phyloP scores from a whole-genome alignment of 2,888 invertebrate species.

The Erpobdella octoculata region DNA sequence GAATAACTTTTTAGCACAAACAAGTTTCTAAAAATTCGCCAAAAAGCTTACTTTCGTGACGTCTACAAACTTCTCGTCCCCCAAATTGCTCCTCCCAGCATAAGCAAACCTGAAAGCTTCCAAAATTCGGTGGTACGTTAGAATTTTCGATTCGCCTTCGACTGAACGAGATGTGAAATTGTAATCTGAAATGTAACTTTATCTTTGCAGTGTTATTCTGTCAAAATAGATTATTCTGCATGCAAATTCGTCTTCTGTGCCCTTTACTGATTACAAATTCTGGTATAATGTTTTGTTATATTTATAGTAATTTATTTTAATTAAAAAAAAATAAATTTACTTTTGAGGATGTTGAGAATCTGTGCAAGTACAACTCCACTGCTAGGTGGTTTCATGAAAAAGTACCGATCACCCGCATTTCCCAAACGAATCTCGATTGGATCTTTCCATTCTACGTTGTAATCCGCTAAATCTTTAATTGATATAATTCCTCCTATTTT shows the following conservation, averaged over 20 bases:
- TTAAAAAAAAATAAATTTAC: slow-evolving; percentile 28
- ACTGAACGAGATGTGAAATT: slow-evolving; percentile 14
- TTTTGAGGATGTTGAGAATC: slow-evolving; percentile 32
- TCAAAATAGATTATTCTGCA: too few relatives aligned
- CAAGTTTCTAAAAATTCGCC: too few relatives aligned
- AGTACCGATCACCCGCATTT: background rate
- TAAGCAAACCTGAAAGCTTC: slow-evolving; percentile 88
- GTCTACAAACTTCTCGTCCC: slow-evolving; percentile 59
- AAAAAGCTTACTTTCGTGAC: slow-evolving; percentile 30
- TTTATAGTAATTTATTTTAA: too few relatives aligned
- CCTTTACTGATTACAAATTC: too few relatives aligned
- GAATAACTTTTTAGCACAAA: too few relatives aligned
- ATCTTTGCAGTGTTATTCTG: too few relatives aligned
- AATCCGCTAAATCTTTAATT: slow-evolving; percentile 24
- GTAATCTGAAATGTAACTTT: slow-evolving; percentile 31
- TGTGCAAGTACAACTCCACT: slow-evolving; percentile 31
- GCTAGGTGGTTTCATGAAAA: slow-evolving; percentile 26
- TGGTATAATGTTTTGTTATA: too few relatives aligned
- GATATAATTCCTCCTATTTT: slow-evolving; percentile 29
- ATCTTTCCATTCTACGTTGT: slow-evolving; percentile 8
- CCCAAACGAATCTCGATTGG: slow-evolving; percentile 13
- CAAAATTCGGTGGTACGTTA: slow-evolving; percentile 72
- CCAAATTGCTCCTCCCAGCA: slow-evolving; percentile 73
- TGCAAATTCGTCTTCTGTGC: too few relatives aligned
- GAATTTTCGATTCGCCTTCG: slow-evolving; percentile 37